phyloP scores from a whole-genome alignment of 1,140 invertebrate species.

The Galleria mellonella region DNA sequence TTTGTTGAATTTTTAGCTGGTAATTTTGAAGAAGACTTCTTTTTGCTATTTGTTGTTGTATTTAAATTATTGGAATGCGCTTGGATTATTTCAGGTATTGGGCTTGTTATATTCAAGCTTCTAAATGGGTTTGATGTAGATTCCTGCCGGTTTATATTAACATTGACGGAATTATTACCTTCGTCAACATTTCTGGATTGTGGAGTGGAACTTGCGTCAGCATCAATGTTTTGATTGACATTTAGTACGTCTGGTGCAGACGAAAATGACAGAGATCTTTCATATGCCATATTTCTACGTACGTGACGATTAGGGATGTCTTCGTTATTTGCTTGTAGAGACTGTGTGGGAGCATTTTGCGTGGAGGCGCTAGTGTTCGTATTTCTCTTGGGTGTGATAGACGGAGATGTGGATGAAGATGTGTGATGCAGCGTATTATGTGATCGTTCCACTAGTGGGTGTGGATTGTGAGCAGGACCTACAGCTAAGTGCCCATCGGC shows the following conservation, averaged over 20 bases:
- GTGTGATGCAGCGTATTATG: conserved; percentile 66
- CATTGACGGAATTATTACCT: conserved; percentile 17
- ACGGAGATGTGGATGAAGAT: conserved; percentile 44
- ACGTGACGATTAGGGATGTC: conserved; percentile 19
- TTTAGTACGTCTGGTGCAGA: conserved; percentile 74
- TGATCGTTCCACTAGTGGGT: conserved; percentile 64
- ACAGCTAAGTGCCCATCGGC: conserved; percentile 63
- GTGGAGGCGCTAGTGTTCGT: conserved; percentile 32
- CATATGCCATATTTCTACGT: conserved; percentile 49
- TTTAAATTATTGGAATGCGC: conserved; percentile 64
- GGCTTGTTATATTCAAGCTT: conserved; percentile 49
- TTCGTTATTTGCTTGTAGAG: conserved; percentile 20
- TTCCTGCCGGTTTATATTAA: conserved; percentile 50
- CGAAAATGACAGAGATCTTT: conserved; percentile 51
- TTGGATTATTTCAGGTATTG: conserved; percentile 60
- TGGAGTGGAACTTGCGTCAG: conserved; percentile 13
- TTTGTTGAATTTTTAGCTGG: conserved; percentile 63
- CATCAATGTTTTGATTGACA: conserved; percentile 62
- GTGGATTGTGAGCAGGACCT: conserved; percentile 43
- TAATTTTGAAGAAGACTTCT: conserved; percentile 62
- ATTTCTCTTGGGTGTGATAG: conserved; percentile 57
- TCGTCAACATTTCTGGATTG: conserved; percentile 30
- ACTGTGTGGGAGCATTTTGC: conserved; percentile 29
- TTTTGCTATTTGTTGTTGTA: conserved; percentile 40
- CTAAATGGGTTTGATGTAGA: conserved; percentile 31